These are phyloP conservation scores for Halictus quadricinctus DNA, from an alignment of 2,888 invertebrate species.

Conservation along the genomic window DNA sequence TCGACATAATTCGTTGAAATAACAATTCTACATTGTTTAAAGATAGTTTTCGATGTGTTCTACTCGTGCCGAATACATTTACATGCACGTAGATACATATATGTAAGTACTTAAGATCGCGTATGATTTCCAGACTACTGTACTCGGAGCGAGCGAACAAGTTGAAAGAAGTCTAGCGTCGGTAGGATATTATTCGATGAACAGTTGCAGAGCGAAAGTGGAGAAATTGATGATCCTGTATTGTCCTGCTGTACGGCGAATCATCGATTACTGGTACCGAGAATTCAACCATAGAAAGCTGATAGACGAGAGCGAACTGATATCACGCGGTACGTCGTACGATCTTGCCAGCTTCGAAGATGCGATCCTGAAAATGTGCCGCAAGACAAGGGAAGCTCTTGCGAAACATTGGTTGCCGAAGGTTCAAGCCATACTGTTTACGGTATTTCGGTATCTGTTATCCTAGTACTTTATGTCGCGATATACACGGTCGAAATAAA, in stretches of 20 bases:
- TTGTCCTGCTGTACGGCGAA: constrained; percentile 91
- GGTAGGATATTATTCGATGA: constrained; percentile 53
- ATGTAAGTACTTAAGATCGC: not conserved
- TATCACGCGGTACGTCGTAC: constrained; percentile 86
- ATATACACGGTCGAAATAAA: not conserved
- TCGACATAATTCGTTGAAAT: too few species aligned
- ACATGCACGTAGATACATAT: too few species aligned
- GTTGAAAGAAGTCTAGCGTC: constrained; percentile 65
- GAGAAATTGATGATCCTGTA: constrained; percentile 88
- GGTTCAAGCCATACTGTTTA: constrained; percentile 86
- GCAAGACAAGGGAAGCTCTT: constrained; percentile 87
- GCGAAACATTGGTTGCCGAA: constrained; percentile 87
- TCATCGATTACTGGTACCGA: constrained; percentile 91
- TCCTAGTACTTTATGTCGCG: not conserved
- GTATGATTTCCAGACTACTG: constrained; percentile 3
- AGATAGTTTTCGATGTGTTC: too few species aligned
- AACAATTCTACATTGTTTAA: too few species aligned
- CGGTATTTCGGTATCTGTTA: constrained; percentile 80
- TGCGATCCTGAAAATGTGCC: constrained; percentile 85
- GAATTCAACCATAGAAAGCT: constrained; percentile 88
- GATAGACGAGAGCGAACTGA: constrained; percentile 85
- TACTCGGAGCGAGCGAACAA: not conserved
- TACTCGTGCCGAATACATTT: too few species aligned
- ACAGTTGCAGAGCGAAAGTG: constrained; percentile 82
- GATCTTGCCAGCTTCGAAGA: constrained; percentile 87